Base-by-base conservation (phyloP, 2,888 invertebrate species). In the Taenaris catops region DNA sequence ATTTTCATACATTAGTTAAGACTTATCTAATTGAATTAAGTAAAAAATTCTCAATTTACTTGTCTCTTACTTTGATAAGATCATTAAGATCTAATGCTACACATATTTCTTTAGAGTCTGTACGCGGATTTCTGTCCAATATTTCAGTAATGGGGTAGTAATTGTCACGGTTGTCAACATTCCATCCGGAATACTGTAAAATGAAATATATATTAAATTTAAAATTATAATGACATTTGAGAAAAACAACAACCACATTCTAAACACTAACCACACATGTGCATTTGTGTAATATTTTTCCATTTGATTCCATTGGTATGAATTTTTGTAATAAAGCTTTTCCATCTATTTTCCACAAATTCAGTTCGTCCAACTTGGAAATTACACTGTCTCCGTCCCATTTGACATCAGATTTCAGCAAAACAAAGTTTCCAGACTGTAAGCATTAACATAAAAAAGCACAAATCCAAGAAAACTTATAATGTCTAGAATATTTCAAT, bases 331-430 rank as follows among this genome's bases (percentile, higher is more conserved):
- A 64, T 58, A 92, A 80, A 42, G 90, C 89, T 58, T 91, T 91
- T 23, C 89, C 90, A 71, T 92, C 92, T 45, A 92, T 90, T 73
- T 90, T 90, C 92, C 92, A 92, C 57, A 92, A 81, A 49, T 91
- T 89, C 41, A 91, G 84, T 57, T 89, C 87, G 80, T 83, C 81
- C 64, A 86, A 54, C 46, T 87, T 87, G 29, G 87, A 83, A 49
- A 72, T 68, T 10, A 87, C 88, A 42, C 86, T 88, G 34, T 87
- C 86, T 34, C 89, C 90, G 53, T 89, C 87, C 78, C 88, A 88
- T 60, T 89, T 87, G 8, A 90, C 76, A 69, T 91, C 91, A 51
- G 89, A 89, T 69, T 90, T 90, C 53, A 91, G 74, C 49, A 92
- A 75, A 17, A 92, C 89, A 83, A 91, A 92, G 64, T 89, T 89